Evolutionary conservation across 2,888 invertebrate species (phyloP).

Genomic region (Megalurothrips usitatus): DNA sequence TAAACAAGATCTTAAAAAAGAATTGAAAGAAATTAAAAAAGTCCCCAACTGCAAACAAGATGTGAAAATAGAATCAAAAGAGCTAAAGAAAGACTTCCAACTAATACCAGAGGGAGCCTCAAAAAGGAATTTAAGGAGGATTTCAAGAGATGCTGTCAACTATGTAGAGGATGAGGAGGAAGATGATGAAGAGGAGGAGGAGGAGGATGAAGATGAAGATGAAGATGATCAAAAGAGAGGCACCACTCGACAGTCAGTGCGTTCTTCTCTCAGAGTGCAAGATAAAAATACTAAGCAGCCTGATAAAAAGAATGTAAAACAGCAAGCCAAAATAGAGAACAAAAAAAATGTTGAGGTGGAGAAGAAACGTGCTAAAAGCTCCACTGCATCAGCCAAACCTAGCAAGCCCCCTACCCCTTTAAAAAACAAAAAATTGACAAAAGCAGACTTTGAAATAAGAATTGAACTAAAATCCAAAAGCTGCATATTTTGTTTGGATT

Average conservation of each 20-base stretch:
- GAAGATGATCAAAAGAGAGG: slow-evolving; percentile 39
- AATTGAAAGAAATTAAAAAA: slow-evolving; percentile 3
- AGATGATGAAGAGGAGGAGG: slow-evolving; percentile 36
- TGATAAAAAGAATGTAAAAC: slow-evolving; percentile 35
- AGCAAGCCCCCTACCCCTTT: not conserved
- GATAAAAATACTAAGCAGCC: slow-evolving; percentile 42
- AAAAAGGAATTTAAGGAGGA: slow-evolving; percentile 31
- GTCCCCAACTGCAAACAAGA: not conserved
- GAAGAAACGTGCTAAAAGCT: slow-evolving; percentile 29
- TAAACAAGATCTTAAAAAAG: not conserved
- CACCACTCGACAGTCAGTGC: slow-evolving; percentile 37
- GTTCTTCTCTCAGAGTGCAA: slow-evolving; percentile 35
- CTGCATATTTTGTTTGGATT: slow-evolving; percentile 57
- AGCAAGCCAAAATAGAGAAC: slow-evolving; percentile 37
- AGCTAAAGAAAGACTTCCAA: not conserved
- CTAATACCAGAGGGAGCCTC: slow-evolving; percentile 27
- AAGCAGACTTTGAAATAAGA: slow-evolving; percentile 29
- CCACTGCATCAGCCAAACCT: not conserved
- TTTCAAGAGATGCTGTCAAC: slow-evolving; percentile 20
- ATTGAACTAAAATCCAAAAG: slow-evolving; percentile 27
- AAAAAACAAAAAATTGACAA: slow-evolving; percentile 32
- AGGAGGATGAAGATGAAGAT: slow-evolving; percentile 34
- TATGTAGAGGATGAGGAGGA: slow-evolving; percentile 37
- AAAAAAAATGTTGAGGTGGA: slow-evolving; percentile 34
- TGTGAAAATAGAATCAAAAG: slow-evolving; percentile 10